Evolutionary conservation across 53 echinoderm and acorn worm genomes (phyloP).

Genomic region (Zoroaster sp.): DNA sequence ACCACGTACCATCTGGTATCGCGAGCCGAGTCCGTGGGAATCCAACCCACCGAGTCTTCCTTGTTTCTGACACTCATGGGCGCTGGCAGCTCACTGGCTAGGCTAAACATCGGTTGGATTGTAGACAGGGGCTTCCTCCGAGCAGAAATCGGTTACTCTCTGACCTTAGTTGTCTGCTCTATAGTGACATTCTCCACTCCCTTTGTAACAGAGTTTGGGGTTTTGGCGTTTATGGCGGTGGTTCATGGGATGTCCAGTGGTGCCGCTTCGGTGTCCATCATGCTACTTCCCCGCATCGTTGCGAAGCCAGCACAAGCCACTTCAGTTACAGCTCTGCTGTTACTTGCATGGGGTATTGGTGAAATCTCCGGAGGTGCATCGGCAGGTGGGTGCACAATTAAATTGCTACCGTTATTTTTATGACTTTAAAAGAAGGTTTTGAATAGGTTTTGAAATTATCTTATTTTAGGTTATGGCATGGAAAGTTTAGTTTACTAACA

Average conservation of each 20-base stretch:
- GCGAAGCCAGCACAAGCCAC: neutral
- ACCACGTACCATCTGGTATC: conserved; percentile 28
- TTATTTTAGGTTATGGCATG: too few species aligned
- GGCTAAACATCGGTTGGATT: conserved; percentile 1
- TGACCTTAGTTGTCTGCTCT: neutral
- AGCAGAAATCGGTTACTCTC: neutral
- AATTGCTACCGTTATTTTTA: neutral
- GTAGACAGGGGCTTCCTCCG: neutral
- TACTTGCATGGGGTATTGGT: neutral
- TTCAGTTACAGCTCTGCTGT: neutral
- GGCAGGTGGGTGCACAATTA: neutral
- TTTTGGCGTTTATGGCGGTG: neutral
- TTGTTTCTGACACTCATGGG: conserved; percentile 31
- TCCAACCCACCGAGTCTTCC: conserved; percentile 16
- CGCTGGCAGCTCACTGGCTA: conserved; percentile 6
- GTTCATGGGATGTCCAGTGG: conserved; percentile 17
- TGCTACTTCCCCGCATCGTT: neutral
- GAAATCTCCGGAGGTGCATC: conserved; percentile 24
- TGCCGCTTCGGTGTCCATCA: neutral
- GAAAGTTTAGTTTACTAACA: too few species aligned
- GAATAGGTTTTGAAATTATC: too few species aligned
- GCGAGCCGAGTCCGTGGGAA: conserved; percentile 22
- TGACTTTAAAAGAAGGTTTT: too few species aligned
- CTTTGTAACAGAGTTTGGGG: neutral
- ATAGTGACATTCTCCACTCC: conserved; percentile 2